Evolutionary conservation across 2,888 invertebrate genomes (phyloP), one percentile per base, ranked within the genome.

Genomic region (Sesia apiformis): DNA sequence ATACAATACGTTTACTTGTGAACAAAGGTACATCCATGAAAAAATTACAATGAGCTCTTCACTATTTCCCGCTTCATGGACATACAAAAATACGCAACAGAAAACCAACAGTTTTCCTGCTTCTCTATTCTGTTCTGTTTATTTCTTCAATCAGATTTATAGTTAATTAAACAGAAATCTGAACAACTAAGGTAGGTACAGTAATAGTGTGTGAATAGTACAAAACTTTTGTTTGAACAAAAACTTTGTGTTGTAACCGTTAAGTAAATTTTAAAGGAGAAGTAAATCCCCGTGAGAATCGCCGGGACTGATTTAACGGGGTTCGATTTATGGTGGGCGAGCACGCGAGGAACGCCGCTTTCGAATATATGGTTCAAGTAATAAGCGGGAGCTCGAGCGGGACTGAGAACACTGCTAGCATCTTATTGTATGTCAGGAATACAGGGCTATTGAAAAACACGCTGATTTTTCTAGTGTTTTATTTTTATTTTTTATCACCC

Each of bases 241-340:
- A 46, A 46, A 46, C 23, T 23, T 46, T 46, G 46, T 46, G 7
- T 46, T n/a, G n/a, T 8, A 4, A 46, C 74, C 69, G 67, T 71
- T 67, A 74, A 74, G 77, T 76, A 74, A 72, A 79, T 76, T 81
- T 80, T 73, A 78, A 76, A 76, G 73, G 69, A 68, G 64, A 66
- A 59, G 62, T 58, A 64, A 70, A 76, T 70, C 77, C 76, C 73
- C 77, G 77, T 75, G 80, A 68, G 82, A 78, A 76, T 72, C 68
- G 69, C 69, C 67, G 66, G 70, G 69, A 75, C 74, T 78, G 81
- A 80, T 83, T 83, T 81, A 80, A 72, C 78, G 63, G 72, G 77
- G 74, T 74, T 77, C 81, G 76, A 83, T 81, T 83, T 80, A 83
- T 82, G 80, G 74, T 70, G 66, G 66, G 69, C 69, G 71, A 70